phyloP scores from a whole-genome alignment of 2,113 vertebrate species.

The Petrocephalus microphthalmus region DNA sequence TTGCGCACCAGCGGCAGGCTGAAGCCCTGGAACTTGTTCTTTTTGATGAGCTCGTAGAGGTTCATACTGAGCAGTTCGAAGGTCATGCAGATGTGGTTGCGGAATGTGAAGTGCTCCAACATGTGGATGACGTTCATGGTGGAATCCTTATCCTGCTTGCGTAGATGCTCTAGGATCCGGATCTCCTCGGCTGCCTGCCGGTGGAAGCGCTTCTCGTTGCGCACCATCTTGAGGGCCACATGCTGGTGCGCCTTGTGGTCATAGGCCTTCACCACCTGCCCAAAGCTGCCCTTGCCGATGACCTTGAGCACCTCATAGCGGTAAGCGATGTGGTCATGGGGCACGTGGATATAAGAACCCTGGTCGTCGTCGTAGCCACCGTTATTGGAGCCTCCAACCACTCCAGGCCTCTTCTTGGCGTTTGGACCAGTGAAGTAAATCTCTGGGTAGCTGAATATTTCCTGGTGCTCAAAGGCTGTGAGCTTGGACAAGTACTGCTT shows the following conservation, averaged over 20 bases:
- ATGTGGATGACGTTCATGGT: constrained; percentile 99
- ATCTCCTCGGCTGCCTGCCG: constrained; percentile 97
- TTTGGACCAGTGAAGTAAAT: constrained; percentile 88
- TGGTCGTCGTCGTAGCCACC: constrained; percentile 93
- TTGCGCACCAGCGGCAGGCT: constrained; percentile 95
- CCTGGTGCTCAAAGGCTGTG: constrained; percentile 87
- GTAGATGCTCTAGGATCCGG: constrained; percentile 90
- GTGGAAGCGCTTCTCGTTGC: constrained; percentile 97
- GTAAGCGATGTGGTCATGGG: constrained; percentile 90
- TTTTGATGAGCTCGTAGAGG: constrained; percentile 97
- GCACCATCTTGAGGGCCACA: constrained; percentile 95
- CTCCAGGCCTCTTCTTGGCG: constrained; percentile 88
- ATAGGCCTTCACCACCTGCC: constrained; percentile 95
- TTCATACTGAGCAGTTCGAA: constrained; percentile 99
- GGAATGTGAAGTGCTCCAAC: constrained; percentile 98
- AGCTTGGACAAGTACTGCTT: constrained; percentile 96
- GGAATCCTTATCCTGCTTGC: constrained; percentile 94
- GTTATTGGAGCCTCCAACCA: constrained; percentile 87
- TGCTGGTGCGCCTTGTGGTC: constrained; percentile 92
- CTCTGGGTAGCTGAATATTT: constrained; percentile 87
- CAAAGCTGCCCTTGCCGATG: constrained; percentile 97
- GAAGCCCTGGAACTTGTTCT: constrained; percentile 98
- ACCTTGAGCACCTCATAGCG: constrained; percentile 96
- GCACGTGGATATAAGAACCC: constrained; percentile 92
- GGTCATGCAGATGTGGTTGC: constrained; percentile 98